Percentiles rank a stretch among this genome's conserved stretches.
These are phyloP conservation scores for Anser brachyrhynchus DNA, from an alignment of 2,113 vertebrate genomes.

Conservation along the genomic window DNA sequence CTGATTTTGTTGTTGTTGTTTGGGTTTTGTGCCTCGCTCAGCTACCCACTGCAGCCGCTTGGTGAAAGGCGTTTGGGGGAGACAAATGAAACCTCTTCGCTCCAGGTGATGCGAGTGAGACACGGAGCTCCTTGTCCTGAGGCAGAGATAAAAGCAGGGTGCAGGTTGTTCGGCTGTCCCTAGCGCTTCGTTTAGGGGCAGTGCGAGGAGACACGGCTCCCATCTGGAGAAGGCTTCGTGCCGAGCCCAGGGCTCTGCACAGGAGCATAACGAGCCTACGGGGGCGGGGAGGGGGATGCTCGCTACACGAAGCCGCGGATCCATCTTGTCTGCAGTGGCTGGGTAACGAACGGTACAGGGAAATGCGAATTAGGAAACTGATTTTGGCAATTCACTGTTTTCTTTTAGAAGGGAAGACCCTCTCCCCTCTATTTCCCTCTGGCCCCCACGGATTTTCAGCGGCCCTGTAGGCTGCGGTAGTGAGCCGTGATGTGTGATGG, in stretches of 20 bases:
- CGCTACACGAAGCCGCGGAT: neutral
- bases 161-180: neutral
- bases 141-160: neutral
- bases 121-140: neutral
- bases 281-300: neutral
- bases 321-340: neutral
- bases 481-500: neutral
- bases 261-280: neutral
- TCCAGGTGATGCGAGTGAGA: neutral
- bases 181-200: neutral
- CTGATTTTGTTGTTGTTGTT: neutral
- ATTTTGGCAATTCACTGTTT: neutral
- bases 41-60: neutral
- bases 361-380: neutral
- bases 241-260: neutral
- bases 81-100: neutral
- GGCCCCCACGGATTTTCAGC: neutral
- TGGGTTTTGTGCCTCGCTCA: neutral
- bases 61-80: neutral
- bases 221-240: neutral
- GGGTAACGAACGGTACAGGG: neutral
- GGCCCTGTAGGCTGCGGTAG: neutral
- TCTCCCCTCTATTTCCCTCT: accelerated
- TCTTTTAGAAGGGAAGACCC: neutral
- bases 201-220: neutral